Conservation (phyloP, 2,113 vertebrate species). For the Brienomyrus brachyistius region DNA sequence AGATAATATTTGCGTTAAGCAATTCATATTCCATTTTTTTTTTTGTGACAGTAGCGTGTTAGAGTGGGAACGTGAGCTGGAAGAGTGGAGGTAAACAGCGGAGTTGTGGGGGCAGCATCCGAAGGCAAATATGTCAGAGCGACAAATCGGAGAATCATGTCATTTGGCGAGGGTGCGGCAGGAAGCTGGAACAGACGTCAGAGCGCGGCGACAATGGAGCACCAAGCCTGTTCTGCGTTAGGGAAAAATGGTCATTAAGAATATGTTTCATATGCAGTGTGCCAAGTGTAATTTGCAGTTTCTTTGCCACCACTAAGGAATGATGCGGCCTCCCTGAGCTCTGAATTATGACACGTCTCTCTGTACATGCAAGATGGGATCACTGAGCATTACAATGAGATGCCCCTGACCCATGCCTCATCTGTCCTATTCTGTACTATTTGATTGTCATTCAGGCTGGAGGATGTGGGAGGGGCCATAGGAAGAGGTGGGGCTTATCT, state of each 20-base stretch:
- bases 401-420: not conserved
- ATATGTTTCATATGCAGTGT: not conserved
- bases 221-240: not conserved
- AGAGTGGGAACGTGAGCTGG: not conserved
- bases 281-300: slow-evolving; percentile 5
- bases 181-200: slow-evolving; percentile 5
- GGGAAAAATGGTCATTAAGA: not conserved
- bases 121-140: slow-evolving; percentile 1
- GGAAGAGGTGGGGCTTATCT: not conserved
- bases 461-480: not conserved
- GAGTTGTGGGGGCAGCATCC: not conserved
- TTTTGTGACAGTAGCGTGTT: not conserved
- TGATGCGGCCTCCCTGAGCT: not conserved
- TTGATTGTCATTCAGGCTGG: not conserved
- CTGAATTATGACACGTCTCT: not conserved
- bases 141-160: not conserved
- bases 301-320: not conserved
- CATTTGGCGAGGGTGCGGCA: not conserved
- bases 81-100: not conserved
- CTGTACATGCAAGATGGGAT: not conserved
- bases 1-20: not conserved
- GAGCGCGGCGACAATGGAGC: not conserved
- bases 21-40: not conserved
- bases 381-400: not conserved
- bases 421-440: not conserved